Base-by-base conservation (phyloP, 2,113 vertebrate genomes). In the Paraplagusia blochii region DNA sequence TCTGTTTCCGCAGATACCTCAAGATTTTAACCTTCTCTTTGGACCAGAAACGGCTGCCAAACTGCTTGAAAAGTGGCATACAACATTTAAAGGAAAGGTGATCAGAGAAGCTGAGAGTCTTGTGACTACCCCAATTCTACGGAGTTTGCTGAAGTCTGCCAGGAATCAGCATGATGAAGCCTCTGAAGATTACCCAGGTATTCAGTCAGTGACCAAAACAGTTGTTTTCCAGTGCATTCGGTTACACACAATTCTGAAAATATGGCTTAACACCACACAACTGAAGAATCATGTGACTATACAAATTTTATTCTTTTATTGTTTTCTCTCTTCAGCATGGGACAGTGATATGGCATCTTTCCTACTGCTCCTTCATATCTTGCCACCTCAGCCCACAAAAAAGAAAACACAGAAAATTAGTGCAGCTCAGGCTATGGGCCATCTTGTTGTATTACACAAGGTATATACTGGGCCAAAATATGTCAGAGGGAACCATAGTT, bases 1-100 rank as follows among this genome's bases (percentile, higher is more conserved):
- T 4, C 4, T 22, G 44, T 46, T 22, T 16, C 44, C 55, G 14
- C 36, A 55, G 44, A 38, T 53, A 15, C 4, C 1, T 44, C 16
- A 62, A 53, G 36, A 63, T 15, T 63, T 63, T 9, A 53, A 16
- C 15, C 52, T 49, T 19, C 11, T 55, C 13, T 48, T 43, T 43
- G 44, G 44, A n/a, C n/a, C 8, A 35, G n/a, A 55, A 18, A 43
- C 15, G 22, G 2, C 53, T 40, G 35, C 13, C 11, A 55, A 12
- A 50, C 52, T 64, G 0, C 34, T 48, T 9, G n/a, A 56, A 35
- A 49, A 33, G 6, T 47, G 43, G 34, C 17, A 14, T 43, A 13
- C 19, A 2, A 42, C 7, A 47, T 15, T 9, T 14, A 61, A 50
- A 34, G 10, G 45, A n/a, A n/a, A n/a, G n/a, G n/a, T 49, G 14